Base-by-base conservation (phyloP, 23 tunicate species). In the Corella eumyota region DNA sequence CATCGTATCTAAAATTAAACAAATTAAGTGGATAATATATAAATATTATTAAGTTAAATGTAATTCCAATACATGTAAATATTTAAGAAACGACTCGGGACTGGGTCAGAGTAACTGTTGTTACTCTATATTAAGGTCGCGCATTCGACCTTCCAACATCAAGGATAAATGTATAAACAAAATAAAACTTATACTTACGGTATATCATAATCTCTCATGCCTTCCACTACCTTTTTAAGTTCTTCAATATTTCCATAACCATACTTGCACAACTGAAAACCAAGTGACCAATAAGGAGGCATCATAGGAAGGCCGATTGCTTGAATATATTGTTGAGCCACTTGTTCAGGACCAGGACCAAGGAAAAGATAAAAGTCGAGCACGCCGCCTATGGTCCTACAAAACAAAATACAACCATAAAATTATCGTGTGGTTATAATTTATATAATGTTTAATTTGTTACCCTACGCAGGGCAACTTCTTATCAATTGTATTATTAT, bases 241-340 rank as follows among this genome's bases (percentile, higher is more conserved):
- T 80, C 81, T 0, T 80, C 82, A 6, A 90, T 36, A 27, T 50
- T 45, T 25, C 66, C 74, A 49, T 90, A 90, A 25, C 81, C 97
- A 32, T 74, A 79, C 36, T 87, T 90, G 64, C 90, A 73, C 29
- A 90, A 50, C 40, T 90, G 97, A 49, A 80, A 90, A 2, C 97
- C 97, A 25, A 90, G 78, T 11, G 97, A 64, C 97, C 97, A 90
- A 37, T 80, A 90, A 22, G 97, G 97, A 2, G 90, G 90, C 73
- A 80, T 61, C 67, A 73, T 65, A n/a, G 97, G 97, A 15, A 52
- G 60, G 22, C 97, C 97, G 30, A 90, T 57, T 5, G 78, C 73
- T 0, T 55, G 34, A 17, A 70, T 67, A 57, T 90, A 90, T 59
- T 90, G 97, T 47, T 73, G 80, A 5, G 61, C 66, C 5, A 90